phyloP scores from a whole-genome alignment of 2,888 invertebrate species.

The Capitulum mitella region DNA sequence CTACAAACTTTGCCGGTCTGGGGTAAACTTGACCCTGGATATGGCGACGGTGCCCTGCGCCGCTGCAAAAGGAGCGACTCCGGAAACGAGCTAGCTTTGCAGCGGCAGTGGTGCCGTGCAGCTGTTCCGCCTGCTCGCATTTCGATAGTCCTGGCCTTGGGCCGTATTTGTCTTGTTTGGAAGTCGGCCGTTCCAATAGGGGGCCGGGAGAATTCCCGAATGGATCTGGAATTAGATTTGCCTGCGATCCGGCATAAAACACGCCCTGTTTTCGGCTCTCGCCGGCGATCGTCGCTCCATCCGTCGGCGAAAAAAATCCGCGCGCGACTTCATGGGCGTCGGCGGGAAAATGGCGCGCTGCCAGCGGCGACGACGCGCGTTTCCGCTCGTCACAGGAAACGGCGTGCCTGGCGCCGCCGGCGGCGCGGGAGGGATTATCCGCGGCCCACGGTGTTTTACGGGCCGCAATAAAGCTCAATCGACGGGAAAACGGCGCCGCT shows the following conservation, averaged over 20 bases:
- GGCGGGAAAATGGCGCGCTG: background rate
- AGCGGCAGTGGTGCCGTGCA: background rate
- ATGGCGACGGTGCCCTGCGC: background rate
- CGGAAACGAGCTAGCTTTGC: background rate
- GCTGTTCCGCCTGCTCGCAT: background rate
- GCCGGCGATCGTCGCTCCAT: background rate
- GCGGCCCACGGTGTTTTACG: background rate
- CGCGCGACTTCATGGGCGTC: background rate
- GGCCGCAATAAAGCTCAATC: constrained; percentile 7
- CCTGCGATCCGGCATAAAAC: background rate
- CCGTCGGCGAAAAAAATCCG: background rate
- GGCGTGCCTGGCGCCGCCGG: background rate
- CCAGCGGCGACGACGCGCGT: background rate
- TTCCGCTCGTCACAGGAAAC: background rate
- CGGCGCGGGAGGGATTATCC: background rate
- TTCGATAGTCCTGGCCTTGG: background rate
- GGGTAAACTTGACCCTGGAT: background rate
- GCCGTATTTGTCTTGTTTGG: background rate
- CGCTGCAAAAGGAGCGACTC: background rate
- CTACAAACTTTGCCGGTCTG: background rate
- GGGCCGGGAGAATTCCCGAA: background rate
- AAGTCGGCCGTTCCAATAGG: background rate
- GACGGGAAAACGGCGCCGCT: background rate
- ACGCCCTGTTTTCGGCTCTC: background rate
- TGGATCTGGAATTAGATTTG: background rate